These are phyloP conservation scores for Phaonia tiefii DNA, from an alignment of 2,888 invertebrate species.

Conservation along the genomic window DNA sequence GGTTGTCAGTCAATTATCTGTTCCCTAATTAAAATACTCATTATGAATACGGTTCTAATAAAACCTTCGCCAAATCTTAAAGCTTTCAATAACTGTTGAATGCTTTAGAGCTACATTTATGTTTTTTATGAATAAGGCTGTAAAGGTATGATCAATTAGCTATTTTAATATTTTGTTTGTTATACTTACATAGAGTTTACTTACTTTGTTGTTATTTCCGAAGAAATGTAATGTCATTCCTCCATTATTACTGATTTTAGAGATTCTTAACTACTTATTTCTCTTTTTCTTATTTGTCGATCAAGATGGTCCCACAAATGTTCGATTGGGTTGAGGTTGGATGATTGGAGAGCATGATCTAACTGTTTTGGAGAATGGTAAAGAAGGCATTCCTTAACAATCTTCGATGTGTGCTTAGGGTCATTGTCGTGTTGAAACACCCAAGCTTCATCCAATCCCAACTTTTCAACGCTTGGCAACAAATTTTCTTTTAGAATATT, in stretches of 20 bases:
- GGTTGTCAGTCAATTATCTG: too few relatives aligned
- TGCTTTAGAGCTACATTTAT: too few relatives aligned
- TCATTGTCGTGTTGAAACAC: conserved; percentile 32
- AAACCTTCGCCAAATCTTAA: too few relatives aligned
- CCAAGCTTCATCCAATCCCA: background rate
- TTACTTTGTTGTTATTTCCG: conserved; percentile 7
- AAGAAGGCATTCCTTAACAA: conserved; percentile 50
- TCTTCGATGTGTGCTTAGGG: conserved; percentile 19
- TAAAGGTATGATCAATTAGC: too few relatives aligned
- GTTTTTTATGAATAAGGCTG: too few relatives aligned
- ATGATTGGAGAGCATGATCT: conserved; percentile 29
- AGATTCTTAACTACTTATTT: background rate
- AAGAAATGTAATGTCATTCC: conserved; percentile 8
- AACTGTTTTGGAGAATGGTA: conserved; percentile 12
- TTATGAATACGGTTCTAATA: too few relatives aligned
- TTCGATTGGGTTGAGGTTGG: conserved; percentile 35
- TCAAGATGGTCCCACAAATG: conserved; percentile 29
- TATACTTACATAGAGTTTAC: conserved; percentile 25
- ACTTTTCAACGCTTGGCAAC: conserved; percentile 14
- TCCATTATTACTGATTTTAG: conserved; percentile 23
- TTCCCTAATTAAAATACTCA: too few relatives aligned
- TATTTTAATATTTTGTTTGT: too few relatives aligned
- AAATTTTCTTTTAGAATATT: conserved; percentile 11
- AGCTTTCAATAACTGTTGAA: too few relatives aligned
- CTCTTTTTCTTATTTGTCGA: conserved; percentile 19